Evolutionary conservation across 2,797 vertebrate species (phyloP), one percentile per base, ranked within the genome.

Genomic region (Myotis myotis): DNA sequence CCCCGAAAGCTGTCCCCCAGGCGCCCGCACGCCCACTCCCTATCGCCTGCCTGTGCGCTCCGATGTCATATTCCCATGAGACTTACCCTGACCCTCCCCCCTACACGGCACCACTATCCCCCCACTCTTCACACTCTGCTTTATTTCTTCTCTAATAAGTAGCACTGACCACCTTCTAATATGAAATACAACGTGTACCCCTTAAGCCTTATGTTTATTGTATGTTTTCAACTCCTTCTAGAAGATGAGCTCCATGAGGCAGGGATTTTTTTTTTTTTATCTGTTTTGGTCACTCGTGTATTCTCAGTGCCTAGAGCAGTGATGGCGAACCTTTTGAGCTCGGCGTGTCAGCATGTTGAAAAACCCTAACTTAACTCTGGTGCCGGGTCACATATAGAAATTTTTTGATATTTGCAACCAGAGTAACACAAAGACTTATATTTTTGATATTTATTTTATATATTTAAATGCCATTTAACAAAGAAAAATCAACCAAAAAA

Each of bases 41-140:
- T 6, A 2, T 5, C 64, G 6, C 15, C 51, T 68, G 16, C 41
- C 17, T 1, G 0, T 8, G 1, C 8, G 4, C 15, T 5, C 62
- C 28, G 6, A 33, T 28, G 11, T 12, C 44, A 9, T 22, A 11
- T 38, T 11, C 53, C 74, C 25, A 9, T 0, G 3, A 66, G 22
- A 3, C 30, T 38, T 57, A 11, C 49, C 62, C 44, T 19, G 2
- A 72, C 41, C 33, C 51, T 1, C 33, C 57, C 3, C 3, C 30
- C 44, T 20, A 44, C 28, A 62, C 17, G 16, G 2, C 25, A 55
- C 41, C 44, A 1, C 1, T 5, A 0, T 1, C 25, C 47, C 47
- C 9, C 23, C n/a, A 41, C 51, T 3, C 47, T 1, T n/a, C 64
- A 49, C 13, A 23, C 49, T 30, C 41, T 38, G 41, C 38, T 38